Base-by-base conservation (phyloP, 2,888 invertebrate species). In the Petrolisthes cinctipes region DNA sequence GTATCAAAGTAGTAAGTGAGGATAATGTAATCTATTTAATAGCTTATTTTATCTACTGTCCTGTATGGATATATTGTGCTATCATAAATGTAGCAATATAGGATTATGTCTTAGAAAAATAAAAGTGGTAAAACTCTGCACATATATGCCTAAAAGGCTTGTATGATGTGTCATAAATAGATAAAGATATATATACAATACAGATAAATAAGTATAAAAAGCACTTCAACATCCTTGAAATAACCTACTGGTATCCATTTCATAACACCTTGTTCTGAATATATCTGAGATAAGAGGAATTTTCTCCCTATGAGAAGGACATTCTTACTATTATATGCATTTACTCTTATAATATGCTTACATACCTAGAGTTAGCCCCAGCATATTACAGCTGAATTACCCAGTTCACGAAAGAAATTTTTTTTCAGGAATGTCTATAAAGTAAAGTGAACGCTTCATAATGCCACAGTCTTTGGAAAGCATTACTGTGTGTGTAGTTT, bases 401-500 rank as follows among this genome's bases (percentile, higher is more conserved):
- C 71, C 20, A 71, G 17, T 71, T n/a, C 71, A 71, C 20, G 17
- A 71, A 61, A 61, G 1, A 61, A 61, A 61, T n/a, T 14, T n/a
- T n/a, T n/a, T 71, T 71, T 71, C 14, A 71, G 71, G 54, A 56
- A 71, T 83, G 71, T 20, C 73, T 83, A 83, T 71, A 83, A 23
- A 83, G 23, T 83, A 54, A 83, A 73, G 73, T 71, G 37, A 37
- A 37, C 37, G 37, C 51, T 83, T 73, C 54, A 83, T 23, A 83
- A 83, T 83, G 83, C 83, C 83, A 83, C 71, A 83, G 71, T 83
- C 83, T 83, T 83, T 73, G 73, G 83, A 83, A 76, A 76, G n/a
- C 11, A 76, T 76, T 51, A 76, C 76, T 37, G 23, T 51, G n/a
- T 5, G 53, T 73, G 76, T 76, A 76, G 37, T n/a, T 71, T 71